Evolutionary conservation across 92 coral and sea anemone genomes (phyloP), one percentile per base, ranked within the genome.

Genomic region (Phenganax stokvisi): DNA sequence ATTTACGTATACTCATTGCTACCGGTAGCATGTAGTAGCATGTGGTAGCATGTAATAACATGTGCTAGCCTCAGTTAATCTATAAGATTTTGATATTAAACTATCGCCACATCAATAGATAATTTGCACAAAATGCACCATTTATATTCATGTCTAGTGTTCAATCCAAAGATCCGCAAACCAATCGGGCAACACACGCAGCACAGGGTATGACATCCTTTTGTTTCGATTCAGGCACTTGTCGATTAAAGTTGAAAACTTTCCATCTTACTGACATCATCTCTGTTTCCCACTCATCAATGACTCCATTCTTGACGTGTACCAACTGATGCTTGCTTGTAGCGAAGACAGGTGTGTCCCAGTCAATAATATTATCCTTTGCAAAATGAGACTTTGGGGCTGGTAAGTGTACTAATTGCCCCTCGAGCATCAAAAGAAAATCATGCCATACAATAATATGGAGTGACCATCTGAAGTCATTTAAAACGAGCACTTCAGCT

Each of bases 181-280:
- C 82, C 55, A 10, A 79, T n/a, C 20, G 30, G 77, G 1, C 28
- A 10, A 10, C 25, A 10, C 30, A 12, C 4, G 16, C 51, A 54
- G 82, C 77, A 29, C 79, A 9, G 51, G 25, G 25, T 20, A 20
- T 20, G 25, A 20, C 25, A 20, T 20, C 25, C 25, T 20, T 20
- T 20, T 20, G 25, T 20, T 20, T 20, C 25, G 25, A 54, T 63
- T 29, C 25, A 0, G 84, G 9, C 13, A 83, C 51, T 56, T 74
- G 82, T 29, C 15, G 37, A 16, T 44, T 55, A 53, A 83, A 83
- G 53, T 16, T 27, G 56, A 83, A 83, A n/a, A 83, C 59, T 76
- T 52, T 83, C 82, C 82, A 83, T 13, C 83, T 81, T 9, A 83
- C 86, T 13, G 57, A 8, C 86, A 83, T 75, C 82, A 83, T 83